A percentile compares a stretch with the other conserved stretches of the same genome.
Conservation (phyloP, 2,888 invertebrate genomes). For the Euphydryas editha region DNA sequence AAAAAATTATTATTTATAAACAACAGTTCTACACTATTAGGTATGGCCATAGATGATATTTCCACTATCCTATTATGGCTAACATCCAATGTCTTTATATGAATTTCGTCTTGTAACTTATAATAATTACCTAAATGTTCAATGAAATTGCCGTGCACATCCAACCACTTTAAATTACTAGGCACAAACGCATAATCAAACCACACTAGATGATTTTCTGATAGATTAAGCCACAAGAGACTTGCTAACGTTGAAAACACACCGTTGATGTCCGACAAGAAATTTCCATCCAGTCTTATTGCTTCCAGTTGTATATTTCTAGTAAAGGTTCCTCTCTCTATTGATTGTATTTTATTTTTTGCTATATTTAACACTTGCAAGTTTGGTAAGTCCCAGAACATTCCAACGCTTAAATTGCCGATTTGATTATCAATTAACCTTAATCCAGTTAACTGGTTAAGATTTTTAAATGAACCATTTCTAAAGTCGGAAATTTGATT, state of each 20-base stretch:
- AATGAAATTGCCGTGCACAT: slow-evolving; percentile 95
- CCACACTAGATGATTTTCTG: slow-evolving; percentile 95
- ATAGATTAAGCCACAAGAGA: slow-evolving; percentile 93
- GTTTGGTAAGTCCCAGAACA: slow-evolving; percentile 93
- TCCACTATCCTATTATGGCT: slow-evolving; percentile 94
- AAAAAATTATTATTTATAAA: slow-evolving; percentile 96
- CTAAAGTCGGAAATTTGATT: slow-evolving; percentile 93
- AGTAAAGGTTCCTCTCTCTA: slow-evolving; percentile 93
- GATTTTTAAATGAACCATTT: slow-evolving; percentile 93
- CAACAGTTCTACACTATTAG: slow-evolving; percentile 93
- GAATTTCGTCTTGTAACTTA: slow-evolving; percentile 91
- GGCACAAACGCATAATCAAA: slow-evolving; percentile 97
- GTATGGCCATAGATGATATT: slow-evolving; percentile 92
- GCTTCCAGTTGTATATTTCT: slow-evolving; percentile 92
- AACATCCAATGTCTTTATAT: slow-evolving; percentile 93
- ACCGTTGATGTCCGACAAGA: slow-evolving; percentile 94
- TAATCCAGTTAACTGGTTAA: slow-evolving; percentile 93
- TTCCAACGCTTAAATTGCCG: slow-evolving; percentile 91
- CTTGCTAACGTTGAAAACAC: slow-evolving; percentile 94
- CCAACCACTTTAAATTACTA: slow-evolving; percentile 94
- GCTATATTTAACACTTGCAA: slow-evolving; percentile 94
- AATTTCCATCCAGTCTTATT: slow-evolving; percentile 94
- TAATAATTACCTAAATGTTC: slow-evolving; percentile 95
- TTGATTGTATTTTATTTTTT: slow-evolving; percentile 93
- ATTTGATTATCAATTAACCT: slow-evolving; percentile 95